Base-by-base conservation (phyloP, 2,888 invertebrate species). In the Tillus elongatus region DNA sequence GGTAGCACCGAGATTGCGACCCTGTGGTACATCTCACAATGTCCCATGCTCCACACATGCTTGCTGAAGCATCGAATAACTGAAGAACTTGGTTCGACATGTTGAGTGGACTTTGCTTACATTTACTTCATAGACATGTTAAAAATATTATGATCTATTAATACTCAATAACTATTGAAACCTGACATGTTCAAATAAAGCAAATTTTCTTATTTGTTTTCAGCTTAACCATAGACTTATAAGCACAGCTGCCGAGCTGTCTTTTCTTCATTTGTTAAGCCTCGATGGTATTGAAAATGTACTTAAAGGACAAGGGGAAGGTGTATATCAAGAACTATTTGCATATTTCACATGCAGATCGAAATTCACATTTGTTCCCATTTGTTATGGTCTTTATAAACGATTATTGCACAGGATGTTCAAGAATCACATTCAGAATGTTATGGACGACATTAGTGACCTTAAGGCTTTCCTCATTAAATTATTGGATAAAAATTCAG, bases 261-360 rank as follows among this genome's bases (percentile, higher is more conserved):
- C 77, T 10, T 57, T 71, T 1, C 61, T 76, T 4, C 32, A 44
- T 11, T 67, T 82, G 40, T 57, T 79, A 46, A 70, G 71, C 37
- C 72, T 82, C 49, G 69, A 76, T 42, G 74, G 77, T 39, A 70
- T 82, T 2, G 71, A 74, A 33, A 76, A 77, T 37, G 73, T 79
- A 33, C 82, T 75, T 57, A 74, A 76, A 13, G 73, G 77, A 43
- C 72, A 74, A n/a, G 73, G 75, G 39, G 77, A 53, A 35, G 76
- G 76, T 4, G 69, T 77, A 2, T 72, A 75, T 64, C 69, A 71
- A 1, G 79, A 80, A 61, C 63, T 85, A 0, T 54, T 84, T 1
- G 81, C 79, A 53, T 79, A 72, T 50, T 36, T 77, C 11, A 61
- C 74, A 2, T 73, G 77, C n/a, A 52, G 68, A 37, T 83, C 85